Base-by-base conservation (phyloP, 2,797 vertebrate species). In the Taenioides sp. region DNA sequence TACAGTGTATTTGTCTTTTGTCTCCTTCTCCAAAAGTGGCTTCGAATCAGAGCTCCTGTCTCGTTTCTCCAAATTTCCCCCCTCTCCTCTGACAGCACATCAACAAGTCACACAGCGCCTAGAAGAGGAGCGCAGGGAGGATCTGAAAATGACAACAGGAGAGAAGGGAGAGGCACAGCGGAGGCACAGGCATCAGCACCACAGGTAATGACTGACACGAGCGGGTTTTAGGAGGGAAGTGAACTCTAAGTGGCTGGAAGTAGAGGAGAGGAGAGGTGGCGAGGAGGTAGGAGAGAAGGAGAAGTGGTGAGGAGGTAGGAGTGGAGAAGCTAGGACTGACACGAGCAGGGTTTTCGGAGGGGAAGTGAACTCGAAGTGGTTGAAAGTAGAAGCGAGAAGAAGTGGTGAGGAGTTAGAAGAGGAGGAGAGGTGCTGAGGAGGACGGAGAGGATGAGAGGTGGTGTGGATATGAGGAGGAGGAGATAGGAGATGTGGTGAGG, bases 191-290 rank as follows among this genome's bases (percentile, higher is more conserved):
- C 58, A 17, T 17, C 58, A 60, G 47, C 71, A 60, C 79, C 72
- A 60, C 23, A 74, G 69, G 84, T 74, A 23, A 63, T 89, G 88
- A 91, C 69, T 88, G 87, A 88, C 88, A 88, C 80, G 27, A 60
- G 74, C 73, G 69, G 82, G 85, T 25, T 76, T 84, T 71, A 52
- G 3, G 55, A 12, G 6, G 23, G 11, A n/a, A 18, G 58, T 7
- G 58, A 71, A 82, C 85, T 87, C 80, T 54, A 54, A 88, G 85
- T 86, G 52, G 20, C 3, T 2, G 16, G 72, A 74, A 47, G 43
- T 25, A 18, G 58, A 31, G 6, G 34, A 37, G 34, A 37, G 34
- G 34, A 37, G 9, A 37, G 9, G 34, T 37, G 34, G 34, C 2
- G 34, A 37, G 34, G 34, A 37, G 7, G 34, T 10, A 37, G 34